A percentile compares a stretch with the other conserved stretches of the same genome.
phyloP scores from a whole-genome alignment of 2,113 vertebrate genomes.

The Rallus limicola region DNA sequence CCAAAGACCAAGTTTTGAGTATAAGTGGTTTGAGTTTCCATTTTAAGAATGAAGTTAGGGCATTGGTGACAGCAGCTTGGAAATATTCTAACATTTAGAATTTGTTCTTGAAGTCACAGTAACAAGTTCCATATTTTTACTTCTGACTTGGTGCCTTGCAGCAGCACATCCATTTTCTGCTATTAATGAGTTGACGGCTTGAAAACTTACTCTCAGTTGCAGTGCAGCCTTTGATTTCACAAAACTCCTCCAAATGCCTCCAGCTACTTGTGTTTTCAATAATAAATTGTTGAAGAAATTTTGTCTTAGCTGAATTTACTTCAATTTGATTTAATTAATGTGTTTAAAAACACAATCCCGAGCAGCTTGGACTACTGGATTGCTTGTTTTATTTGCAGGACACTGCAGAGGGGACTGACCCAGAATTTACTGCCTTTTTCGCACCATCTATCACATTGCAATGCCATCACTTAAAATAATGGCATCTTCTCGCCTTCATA shows the following conservation, averaged over 20 bases:
- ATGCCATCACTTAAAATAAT: conserved; percentile 42
- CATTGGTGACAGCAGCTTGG: neutral
- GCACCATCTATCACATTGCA: conserved; percentile 2
- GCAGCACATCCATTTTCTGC: conserved; percentile 52
- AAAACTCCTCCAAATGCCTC: conserved; percentile 59
- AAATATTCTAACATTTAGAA: conserved; percentile 20
- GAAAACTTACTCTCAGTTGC: conserved; percentile 49
- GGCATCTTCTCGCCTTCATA: neutral
- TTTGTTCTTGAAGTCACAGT: conserved; percentile 19
- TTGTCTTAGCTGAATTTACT: conserved; percentile 55
- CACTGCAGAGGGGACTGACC: neutral
- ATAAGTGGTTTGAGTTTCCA: neutral
- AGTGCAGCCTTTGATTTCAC: conserved; percentile 68
- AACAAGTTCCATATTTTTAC: neutral
- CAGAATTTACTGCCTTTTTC: conserved; percentile 56
- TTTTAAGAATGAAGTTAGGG: neutral
- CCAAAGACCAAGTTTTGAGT: neutral
- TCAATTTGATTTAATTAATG: conserved; percentile 60
- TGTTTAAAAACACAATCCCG: conserved; percentile 31
- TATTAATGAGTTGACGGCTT: conserved; percentile 61
- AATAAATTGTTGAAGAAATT: conserved; percentile 67
- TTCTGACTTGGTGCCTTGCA: conserved; percentile 60
- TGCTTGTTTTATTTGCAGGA: conserved; percentile 17
- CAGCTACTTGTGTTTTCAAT: conserved; percentile 71
- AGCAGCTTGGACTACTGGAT: neutral